A percentile compares a stretch with the other conserved stretches of the same genome.
phyloP scores from a whole-genome alignment of 2,888 invertebrate genomes.

The Diaphora mendica region DNA sequence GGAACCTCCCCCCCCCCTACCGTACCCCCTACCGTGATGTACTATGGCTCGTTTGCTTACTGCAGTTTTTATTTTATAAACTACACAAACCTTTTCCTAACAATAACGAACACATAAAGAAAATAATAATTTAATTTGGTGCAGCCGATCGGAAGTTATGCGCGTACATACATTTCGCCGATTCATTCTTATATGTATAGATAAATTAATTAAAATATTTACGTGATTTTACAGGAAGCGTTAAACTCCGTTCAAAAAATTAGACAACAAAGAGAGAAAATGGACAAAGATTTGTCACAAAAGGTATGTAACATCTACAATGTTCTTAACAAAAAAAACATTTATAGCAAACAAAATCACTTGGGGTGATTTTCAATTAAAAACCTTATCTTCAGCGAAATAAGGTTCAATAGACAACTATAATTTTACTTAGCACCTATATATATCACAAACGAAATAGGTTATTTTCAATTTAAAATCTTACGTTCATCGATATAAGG shows the following conservation, averaged over 20 bases:
- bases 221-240: constrained; percentile 79
- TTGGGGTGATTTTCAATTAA: background rate
- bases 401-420: too few relatives aligned
- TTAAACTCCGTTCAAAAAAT: constrained; percentile 82
- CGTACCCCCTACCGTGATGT: too few relatives aligned
- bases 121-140: too few relatives aligned
- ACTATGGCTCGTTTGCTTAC: too few relatives aligned
- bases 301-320: constrained; percentile 62
- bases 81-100: too few relatives aligned
- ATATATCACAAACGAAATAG: background rate
- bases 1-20: too few relatives aligned
- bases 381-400: background rate
- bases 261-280: constrained; percentile 73
- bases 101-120: too few relatives aligned
- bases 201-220: background rate
- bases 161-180: too few relatives aligned
- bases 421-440: too few relatives aligned
- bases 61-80: too few relatives aligned
- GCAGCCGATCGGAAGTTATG: too few relatives aligned
- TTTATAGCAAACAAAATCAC: background rate
- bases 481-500: background rate
- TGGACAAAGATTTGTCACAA: constrained; percentile 80
- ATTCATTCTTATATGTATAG: too few relatives aligned
- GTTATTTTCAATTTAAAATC: background rate
- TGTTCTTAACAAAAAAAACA: background rate